Conservation (phyloP, 2,113 vertebrate genomes). For the Macquaria australasica region DNA sequence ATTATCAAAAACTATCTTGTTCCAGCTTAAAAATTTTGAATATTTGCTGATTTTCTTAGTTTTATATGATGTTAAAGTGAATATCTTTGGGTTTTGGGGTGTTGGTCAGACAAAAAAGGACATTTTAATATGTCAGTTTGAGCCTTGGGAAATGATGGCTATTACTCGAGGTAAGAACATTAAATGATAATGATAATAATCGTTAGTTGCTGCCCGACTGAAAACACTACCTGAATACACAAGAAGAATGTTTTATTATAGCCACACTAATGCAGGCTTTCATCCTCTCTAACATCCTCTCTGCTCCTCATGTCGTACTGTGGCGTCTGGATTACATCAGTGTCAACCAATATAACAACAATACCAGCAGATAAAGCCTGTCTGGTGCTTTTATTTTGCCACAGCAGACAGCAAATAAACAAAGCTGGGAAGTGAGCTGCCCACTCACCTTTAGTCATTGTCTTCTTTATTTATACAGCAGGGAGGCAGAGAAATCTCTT, state of each 20-base stretch:
- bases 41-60: neutral
- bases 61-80: neutral
- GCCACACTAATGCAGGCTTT: neutral
- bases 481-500: slow-evolving; percentile 3
- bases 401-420: slow-evolving; percentile 34
- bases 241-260: neutral
- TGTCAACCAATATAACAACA: slow-evolving; percentile 6
- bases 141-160: neutral
- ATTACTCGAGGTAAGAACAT: neutral
- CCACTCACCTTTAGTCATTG: slow-evolving; percentile 35
- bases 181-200: neutral
- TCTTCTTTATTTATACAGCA: slow-evolving; percentile 35
- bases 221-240: neutral
- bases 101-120: neutral
- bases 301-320: neutral
- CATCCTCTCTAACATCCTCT: neutral
- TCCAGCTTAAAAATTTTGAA: neutral
- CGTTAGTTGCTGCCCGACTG: neutral
- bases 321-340: slow-evolving; percentile 8
- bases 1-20: neutral
- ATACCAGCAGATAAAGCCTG: slow-evolving; percentile 4
- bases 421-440: slow-evolving; percentile 12
- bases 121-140: neutral
- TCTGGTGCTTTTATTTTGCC: slow-evolving; percentile 35
- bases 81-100: neutral